Base-by-base conservation (phyloP, 2,888 invertebrate species). In the Drosophila hawaiiensis region DNA sequence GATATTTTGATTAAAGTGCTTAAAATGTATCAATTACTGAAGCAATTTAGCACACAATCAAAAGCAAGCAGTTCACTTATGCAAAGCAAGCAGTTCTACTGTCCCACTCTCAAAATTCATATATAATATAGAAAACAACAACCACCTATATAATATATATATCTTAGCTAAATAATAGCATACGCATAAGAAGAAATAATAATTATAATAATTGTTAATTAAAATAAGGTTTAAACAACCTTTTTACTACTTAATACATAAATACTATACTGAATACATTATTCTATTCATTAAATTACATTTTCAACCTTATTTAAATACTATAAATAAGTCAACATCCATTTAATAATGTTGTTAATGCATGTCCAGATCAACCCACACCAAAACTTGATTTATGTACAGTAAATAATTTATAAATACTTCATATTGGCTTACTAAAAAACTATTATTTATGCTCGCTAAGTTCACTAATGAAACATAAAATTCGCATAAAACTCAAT, bases 401-500 rank as follows among this genome's bases (percentile, higher is more conserved):
- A 6, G 28, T 19, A 35, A 4, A 35, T n/a, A 58, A 43, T n/a
- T 12, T 31, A 43, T 31, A 35, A 25, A 47, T 35, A 33, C 12
- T 33, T 4, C 25, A 61, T 35, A 61, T 59, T n/a, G 12, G 19
- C 33, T n/a, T 33, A 33, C 39, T 16, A 28, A 73, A 47, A 56
- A 52, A 4, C 59, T 43, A 4, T 14, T 25, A 39, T 56, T 41
- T 50, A 28, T 53, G 49, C 22, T 29, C 52, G 54, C 61, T 61
- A 52, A 61, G 41, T 49, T 28, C 56, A 19, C 53, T 56, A 66
- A 72, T 76, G 72, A 66, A 61, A 55, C 62, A 72, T 76, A 50
- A 76, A 79, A 79, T 68, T 76, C 62, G 53, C 79, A 76, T 78
- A 68, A 76, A 79, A 66, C 28, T 25, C 41, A 55, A 76, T 66